phyloP scores from a whole-genome alignment of 1,140 invertebrate species.

The Laodelphax striatellus region DNA sequence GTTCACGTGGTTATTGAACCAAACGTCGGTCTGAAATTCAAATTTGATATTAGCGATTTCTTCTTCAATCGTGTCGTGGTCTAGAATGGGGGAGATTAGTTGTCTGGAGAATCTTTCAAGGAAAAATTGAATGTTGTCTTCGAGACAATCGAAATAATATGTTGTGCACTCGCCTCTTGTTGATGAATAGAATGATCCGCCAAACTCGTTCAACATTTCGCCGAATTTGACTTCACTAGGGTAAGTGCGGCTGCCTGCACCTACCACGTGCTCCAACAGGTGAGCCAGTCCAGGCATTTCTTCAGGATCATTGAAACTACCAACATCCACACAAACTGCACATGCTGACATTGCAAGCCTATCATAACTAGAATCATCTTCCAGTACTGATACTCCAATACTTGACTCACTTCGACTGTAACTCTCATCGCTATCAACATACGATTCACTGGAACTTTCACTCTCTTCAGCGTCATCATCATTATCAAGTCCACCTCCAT shows the following conservation, averaged over 20 bases:
- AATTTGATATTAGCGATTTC: constrained; percentile 90
- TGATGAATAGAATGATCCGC: constrained; percentile 38
- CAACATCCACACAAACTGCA: constrained; percentile 51
- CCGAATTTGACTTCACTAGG: constrained; percentile 42
- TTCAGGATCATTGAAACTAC: constrained; percentile 41
- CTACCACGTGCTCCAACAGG: constrained; percentile 94
- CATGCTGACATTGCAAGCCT: constrained; percentile 48
- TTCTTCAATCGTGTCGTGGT: constrained; percentile 69
- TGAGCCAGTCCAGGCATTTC: constrained; percentile 81
- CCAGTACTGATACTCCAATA: too few relatives aligned
- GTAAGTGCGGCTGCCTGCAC: constrained; percentile 48
- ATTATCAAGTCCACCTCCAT: neutral
- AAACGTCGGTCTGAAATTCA: constrained; percentile 65
- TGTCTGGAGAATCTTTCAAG: constrained; percentile 84
- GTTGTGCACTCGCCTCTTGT: constrained; percentile 70
- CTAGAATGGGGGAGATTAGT: constrained; percentile 80
- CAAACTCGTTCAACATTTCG: constrained; percentile 34
- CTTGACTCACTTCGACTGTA: constrained; percentile 18
- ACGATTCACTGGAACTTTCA: constrained; percentile 46
- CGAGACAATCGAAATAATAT: constrained; percentile 80
- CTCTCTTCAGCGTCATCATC: neutral
- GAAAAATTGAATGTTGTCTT: constrained; percentile 56
- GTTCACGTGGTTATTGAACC: constrained; percentile 51
- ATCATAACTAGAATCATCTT: neutral
- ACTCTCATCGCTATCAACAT: constrained; percentile 50